Evolutionary conservation across 2,888 invertebrate species (phyloP).

Genomic region (Scaptomyza caliginosa): DNA sequence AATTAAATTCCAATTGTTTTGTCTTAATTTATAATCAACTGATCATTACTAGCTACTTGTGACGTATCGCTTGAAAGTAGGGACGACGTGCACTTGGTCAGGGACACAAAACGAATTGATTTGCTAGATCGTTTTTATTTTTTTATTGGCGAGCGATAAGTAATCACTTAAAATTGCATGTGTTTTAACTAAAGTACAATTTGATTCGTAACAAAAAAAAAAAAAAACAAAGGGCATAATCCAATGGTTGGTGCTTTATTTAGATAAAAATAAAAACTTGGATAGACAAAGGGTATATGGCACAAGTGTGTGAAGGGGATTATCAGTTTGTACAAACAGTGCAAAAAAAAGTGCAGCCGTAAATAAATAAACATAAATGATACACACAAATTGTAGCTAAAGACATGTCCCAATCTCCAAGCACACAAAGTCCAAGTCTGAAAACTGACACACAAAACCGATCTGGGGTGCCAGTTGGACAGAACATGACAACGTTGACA

Average conservation of each 20-base stretch:
- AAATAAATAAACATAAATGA: conserved; percentile 48
- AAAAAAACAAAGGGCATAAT: conserved; percentile 24
- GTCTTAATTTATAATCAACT: conserved; percentile 24
- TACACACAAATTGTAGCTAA: conserved; percentile 44
- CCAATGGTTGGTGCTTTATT: conserved; percentile 31
- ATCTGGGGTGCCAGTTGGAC: conserved; percentile 32
- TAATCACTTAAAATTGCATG: conserved; percentile 41
- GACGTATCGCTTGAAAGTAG: conserved; percentile 25
- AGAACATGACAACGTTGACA: conserved; percentile 47
- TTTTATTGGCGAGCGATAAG: conserved; percentile 49
- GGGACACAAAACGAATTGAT: conserved; percentile 41
- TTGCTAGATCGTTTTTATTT: conserved; percentile 4
- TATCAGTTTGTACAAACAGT: conserved; percentile 15
- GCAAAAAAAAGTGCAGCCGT: conserved; percentile 37
- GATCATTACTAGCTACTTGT: conserved; percentile 26
- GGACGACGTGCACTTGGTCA: conserved; percentile 69
- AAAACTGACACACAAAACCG: conserved; percentile 60
- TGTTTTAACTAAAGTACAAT: conserved; percentile 11
- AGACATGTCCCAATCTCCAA: conserved; percentile 59
- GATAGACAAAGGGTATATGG: conserved; percentile 31
- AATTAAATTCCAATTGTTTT: conserved; percentile 1
- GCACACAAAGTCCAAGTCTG: conserved; percentile 22
- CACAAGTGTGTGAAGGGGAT: conserved; percentile 13
- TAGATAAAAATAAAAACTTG: conserved; percentile 12
- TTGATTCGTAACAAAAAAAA: conserved; percentile 4